phyloP scores from a whole-genome alignment of 1,140 invertebrate species.

The Atta texana region DNA sequence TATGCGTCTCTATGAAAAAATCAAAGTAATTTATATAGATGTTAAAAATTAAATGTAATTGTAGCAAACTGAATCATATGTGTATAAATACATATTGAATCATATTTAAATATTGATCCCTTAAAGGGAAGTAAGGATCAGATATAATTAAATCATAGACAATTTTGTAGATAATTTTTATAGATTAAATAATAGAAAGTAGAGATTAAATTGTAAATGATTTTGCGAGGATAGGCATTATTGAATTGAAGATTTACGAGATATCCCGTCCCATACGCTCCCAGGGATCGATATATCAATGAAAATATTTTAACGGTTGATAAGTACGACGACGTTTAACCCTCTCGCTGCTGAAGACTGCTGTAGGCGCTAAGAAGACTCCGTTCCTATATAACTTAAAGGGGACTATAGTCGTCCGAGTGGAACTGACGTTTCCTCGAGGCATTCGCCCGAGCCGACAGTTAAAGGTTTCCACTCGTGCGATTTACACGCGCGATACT shows the following conservation, averaged over 20 bases:
- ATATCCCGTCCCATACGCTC: background rate
- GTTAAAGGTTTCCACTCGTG: constrained; percentile 33
- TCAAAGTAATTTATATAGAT: background rate
- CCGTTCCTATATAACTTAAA: constrained; percentile 53
- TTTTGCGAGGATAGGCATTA: background rate
- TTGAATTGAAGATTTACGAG: constrained; percentile 44
- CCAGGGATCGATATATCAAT: constrained; percentile 33
- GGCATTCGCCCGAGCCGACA: constrained; percentile 45
- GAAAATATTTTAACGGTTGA: constrained; percentile 52
- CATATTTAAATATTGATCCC: background rate
- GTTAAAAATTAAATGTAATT: background rate
- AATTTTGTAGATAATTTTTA: background rate
- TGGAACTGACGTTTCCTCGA: constrained; percentile 55
- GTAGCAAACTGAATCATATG: background rate
- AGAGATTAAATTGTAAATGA: background rate
- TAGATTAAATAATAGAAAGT: constrained; percentile 15
- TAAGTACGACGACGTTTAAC: constrained; percentile 48
- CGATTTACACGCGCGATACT: constrained; percentile 35
- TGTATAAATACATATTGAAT: background rate
- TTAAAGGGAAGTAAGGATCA: too few relatives aligned
- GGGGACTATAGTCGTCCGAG: constrained; percentile 43
- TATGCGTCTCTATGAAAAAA: background rate
- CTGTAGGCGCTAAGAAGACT: constrained; percentile 18
- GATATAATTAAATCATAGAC: background rate
- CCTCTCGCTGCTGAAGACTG: constrained; percentile 43